Percentiles rank a stretch among this genome's conserved stretches.
Conservation (phyloP, 2,888 invertebrate genomes). For the Neria commutata region DNA sequence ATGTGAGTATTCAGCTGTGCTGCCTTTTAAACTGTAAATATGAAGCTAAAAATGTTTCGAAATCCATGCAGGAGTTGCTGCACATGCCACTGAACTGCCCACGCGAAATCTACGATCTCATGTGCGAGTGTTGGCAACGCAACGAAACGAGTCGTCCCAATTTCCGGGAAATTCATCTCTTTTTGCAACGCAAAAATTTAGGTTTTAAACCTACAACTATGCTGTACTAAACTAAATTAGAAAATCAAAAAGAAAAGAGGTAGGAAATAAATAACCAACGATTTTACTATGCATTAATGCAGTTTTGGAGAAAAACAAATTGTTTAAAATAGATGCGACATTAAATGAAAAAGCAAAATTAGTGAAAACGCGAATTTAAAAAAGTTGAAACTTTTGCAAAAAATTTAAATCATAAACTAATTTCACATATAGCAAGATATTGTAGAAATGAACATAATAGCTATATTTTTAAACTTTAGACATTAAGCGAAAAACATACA, state of each 20-base stretch:
- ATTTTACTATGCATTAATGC: slow-evolving; percentile 19
- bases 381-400: slow-evolving; percentile 28
- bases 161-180: slow-evolving; percentile 84
- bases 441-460: too few relatives aligned
- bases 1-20: slow-evolving; percentile 64
- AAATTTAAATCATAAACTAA: slow-evolving; percentile 6
- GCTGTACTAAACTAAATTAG: slow-evolving; percentile 40
- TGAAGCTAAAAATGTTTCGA: background rate
- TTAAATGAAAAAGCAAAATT: background rate
- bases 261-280: slow-evolving; percentile 26
- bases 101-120: slow-evolving; percentile 83
- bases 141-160: slow-evolving; percentile 78
- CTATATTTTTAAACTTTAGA: slow-evolving; percentile 19
- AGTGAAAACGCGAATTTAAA: slow-evolving; percentile 4
- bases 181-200: slow-evolving; percentile 79
- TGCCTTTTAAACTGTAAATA: background rate
- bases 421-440: slow-evolving; percentile 23
- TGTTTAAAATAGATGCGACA: background rate
- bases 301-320: background rate
- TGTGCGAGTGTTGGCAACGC: slow-evolving; percentile 86
- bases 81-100: slow-evolving; percentile 79
- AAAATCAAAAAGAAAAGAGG: slow-evolving; percentile 6
- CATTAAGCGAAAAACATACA: background rate
- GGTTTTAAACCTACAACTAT: slow-evolving; percentile 62
- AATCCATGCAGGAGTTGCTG: slow-evolving; percentile 63